These are phyloP conservation scores for Drosophila incognita DNA, from an alignment of 2,888 invertebrate genomes.

Conservation along the genomic window DNA sequence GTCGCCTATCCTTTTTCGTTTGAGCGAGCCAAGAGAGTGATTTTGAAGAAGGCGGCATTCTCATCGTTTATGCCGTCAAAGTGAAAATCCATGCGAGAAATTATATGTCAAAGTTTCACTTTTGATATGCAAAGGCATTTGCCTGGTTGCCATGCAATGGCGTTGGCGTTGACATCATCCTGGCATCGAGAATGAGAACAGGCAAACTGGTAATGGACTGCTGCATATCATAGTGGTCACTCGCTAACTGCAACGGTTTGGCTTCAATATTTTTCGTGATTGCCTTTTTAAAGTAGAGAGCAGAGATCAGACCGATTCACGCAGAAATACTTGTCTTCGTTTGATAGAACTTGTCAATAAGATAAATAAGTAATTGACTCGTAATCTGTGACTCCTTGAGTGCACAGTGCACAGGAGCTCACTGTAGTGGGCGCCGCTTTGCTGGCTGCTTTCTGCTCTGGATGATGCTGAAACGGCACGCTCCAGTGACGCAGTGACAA, in stretches of 20 bases:
- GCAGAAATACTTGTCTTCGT: not conserved
- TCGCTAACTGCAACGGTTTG: not conserved
- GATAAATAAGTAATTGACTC: not conserved
- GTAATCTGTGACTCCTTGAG: not conserved
- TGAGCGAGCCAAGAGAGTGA: constrained; percentile 26
- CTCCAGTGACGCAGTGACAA: constrained; percentile 76
- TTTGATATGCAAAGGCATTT: constrained; percentile 74
- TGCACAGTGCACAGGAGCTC: not conserved
- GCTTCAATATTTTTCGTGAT: not conserved
- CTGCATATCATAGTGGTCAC: not conserved
- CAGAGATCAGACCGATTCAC: not conserved
- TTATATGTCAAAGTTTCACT: constrained; percentile 80
- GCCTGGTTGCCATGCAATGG: constrained; percentile 22
- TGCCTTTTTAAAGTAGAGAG: not conserved
- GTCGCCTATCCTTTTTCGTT: constrained; percentile 14
- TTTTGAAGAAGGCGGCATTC: constrained; percentile 56
- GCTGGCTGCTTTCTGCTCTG: constrained; percentile 12
- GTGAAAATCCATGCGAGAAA: constrained; percentile 80
- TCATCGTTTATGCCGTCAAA: constrained; percentile 78
- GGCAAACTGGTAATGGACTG: not conserved
- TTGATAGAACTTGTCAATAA: not conserved
- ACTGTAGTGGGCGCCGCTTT: constrained; percentile 14
- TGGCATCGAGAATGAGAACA: constrained; percentile 9
- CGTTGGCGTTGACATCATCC: constrained; percentile 45
- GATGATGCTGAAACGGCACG: constrained; percentile 45